Conservation (phyloP, 2,797 vertebrate species). For the Eulemur coronatus region DNA sequence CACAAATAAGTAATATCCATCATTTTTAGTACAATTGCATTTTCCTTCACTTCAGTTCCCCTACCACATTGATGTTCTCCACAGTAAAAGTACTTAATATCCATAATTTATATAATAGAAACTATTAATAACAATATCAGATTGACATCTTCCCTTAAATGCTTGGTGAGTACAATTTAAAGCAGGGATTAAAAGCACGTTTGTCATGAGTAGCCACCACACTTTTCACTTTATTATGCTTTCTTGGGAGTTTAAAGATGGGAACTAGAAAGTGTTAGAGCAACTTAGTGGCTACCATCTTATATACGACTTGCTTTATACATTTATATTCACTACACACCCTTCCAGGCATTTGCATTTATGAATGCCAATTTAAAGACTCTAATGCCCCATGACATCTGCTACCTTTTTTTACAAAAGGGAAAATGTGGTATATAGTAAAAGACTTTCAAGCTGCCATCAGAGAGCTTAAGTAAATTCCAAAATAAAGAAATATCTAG, state of each 20-base stretch:
- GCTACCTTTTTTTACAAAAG: neutral
- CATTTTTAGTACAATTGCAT: neutral
- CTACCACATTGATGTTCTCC: neutral
- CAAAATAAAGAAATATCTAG: constrained; percentile 56
- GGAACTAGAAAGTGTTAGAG: neutral
- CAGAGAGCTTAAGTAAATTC: constrained; percentile 12
- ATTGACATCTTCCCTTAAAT: neutral
- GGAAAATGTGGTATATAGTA: neutral
- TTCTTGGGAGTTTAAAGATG: neutral
- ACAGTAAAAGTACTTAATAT: neutral
- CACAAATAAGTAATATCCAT: neutral
- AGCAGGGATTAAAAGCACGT: neutral
- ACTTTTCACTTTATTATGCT: neutral
- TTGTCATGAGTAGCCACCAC: neutral
- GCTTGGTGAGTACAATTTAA: neutral
- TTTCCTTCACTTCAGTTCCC: neutral
- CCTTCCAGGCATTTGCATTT: neutral
- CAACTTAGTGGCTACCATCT: neutral
- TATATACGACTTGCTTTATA: neutral
- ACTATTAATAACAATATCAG: neutral
- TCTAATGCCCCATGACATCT: neutral
- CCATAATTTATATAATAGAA: neutral
- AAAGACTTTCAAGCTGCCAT: neutral
- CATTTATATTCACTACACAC: neutral
- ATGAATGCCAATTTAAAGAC: neutral